A percentile compares a stretch with the other conserved stretches of the same genome.
These are phyloP conservation scores for Callospermophilus lateralis DNA, from an alignment of 2,113 vertebrate species.

Conservation along the genomic window DNA sequence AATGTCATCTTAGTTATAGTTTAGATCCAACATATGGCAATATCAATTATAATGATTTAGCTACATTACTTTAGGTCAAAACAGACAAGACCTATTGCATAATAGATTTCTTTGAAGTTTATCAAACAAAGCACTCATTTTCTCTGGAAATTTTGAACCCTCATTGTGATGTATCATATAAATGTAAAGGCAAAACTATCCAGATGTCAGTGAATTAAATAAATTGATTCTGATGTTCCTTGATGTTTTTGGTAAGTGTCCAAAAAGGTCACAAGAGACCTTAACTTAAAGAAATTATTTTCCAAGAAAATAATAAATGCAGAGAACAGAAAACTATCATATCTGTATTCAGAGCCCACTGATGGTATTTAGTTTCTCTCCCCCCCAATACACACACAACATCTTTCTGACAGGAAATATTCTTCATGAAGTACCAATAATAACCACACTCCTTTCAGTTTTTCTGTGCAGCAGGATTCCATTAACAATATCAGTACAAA, in stretches of 20 bases:
- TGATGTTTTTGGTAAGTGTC: background rate
- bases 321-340: background rate
- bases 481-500: background rate
- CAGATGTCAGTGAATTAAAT: background rate
- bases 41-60: background rate
- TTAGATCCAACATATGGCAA: conserved; percentile 7
- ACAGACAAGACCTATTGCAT: background rate
- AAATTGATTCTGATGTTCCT: conserved; percentile 29
- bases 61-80: conserved; percentile 8
- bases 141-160: background rate
- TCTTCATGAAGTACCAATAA: background rate
- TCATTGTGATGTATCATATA: conserved; percentile 1
- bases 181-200: background rate
- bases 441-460: background rate
- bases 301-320: background rate
- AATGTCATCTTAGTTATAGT: background rate
- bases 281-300: background rate
- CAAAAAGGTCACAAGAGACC: background rate
- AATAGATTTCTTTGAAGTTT: background rate
- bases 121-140: background rate
- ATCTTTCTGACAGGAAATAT: background rate
- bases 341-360: background rate
- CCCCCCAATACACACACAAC: background rate
- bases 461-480: background rate
- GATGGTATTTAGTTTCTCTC: background rate